These are phyloP conservation scores for Heliconius erato DNA, from an alignment of 2,888 invertebrate genomes.

Conservation along the genomic window DNA sequence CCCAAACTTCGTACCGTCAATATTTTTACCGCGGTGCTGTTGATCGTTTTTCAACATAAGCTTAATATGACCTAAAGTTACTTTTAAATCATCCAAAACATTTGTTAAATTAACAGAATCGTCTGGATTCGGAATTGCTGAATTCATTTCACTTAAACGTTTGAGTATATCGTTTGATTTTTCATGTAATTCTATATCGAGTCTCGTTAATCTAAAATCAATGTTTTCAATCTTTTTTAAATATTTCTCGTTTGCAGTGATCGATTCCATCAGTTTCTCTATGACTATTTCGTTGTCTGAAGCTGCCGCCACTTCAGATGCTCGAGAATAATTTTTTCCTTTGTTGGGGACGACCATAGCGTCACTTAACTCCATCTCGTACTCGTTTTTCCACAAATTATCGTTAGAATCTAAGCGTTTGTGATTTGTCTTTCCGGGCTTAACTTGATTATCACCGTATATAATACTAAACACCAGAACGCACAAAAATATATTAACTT, in stretches of 20 bases:
- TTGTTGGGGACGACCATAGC: slow-evolving; percentile 68
- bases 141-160: slow-evolving; percentile 66
- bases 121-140: slow-evolving; percentile 56
- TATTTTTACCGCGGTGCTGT: slow-evolving; percentile 18
- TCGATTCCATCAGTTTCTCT: slow-evolving; percentile 76
- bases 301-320: slow-evolving; percentile 57
- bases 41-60: slow-evolving; percentile 60
- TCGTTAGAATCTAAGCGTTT: slow-evolving; percentile 61
- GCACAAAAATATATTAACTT: slow-evolving; percentile 55
- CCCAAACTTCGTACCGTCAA: slow-evolving; percentile 22
- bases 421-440: slow-evolving; percentile 62
- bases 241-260: slow-evolving; percentile 78
- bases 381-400: slow-evolving; percentile 77
- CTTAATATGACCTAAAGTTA: slow-evolving; percentile 66
- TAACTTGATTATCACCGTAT: slow-evolving; percentile 59
- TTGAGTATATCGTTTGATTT: slow-evolving; percentile 76
- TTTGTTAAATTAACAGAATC: slow-evolving; percentile 63
- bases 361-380: slow-evolving; percentile 74
- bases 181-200: slow-evolving; percentile 80
- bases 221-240: slow-evolving; percentile 81
- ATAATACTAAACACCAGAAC: slow-evolving; percentile 58
- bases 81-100: slow-evolving; percentile 62
- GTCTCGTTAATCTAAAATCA: slow-evolving; percentile 75
- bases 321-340: slow-evolving; percentile 67
- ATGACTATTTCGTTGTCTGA: slow-evolving; percentile 74